phyloP scores from a whole-genome alignment of 2,113 vertebrate species.

The Antechinus flavipes region DNA sequence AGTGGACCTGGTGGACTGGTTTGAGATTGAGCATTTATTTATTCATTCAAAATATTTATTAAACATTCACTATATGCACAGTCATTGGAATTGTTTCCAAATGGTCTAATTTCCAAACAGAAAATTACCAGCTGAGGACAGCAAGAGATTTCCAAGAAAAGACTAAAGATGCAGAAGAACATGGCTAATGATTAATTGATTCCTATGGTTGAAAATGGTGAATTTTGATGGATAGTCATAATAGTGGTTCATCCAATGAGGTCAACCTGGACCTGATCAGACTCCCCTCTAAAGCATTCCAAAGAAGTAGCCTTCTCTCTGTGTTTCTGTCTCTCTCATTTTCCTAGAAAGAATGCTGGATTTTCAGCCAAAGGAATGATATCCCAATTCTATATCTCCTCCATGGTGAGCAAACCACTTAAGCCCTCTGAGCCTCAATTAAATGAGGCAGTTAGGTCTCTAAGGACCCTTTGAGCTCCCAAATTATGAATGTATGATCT shows the following conservation, averaged over 20 bases:
- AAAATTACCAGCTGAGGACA: neutral
- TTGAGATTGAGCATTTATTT: conserved; percentile 56
- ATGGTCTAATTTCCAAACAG: conserved; percentile 11
- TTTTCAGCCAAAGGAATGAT: neutral
- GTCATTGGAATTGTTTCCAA: conserved; percentile 9
- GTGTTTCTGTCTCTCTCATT: too few relatives aligned
- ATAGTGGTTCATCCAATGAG: neutral
- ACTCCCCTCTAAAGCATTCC: neutral
- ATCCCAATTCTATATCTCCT: neutral
- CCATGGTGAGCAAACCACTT: neutral
- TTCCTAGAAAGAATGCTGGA: too few relatives aligned
- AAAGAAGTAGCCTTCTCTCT: neutral
- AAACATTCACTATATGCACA: conserved; percentile 58
- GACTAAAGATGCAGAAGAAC: neutral
- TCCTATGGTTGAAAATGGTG: neutral
- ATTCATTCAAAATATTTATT: neutral
- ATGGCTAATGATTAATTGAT: neutral
- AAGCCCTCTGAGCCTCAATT: neutral
- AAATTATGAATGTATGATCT: neutral
- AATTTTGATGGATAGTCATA: neutral
- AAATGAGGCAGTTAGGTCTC: neutral
- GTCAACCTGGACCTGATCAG: neutral
- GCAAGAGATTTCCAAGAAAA: neutral
- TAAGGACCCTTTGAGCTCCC: neutral
- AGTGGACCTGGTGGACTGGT: conserved; percentile 44